Evolutionary conservation across 2,888 invertebrate species (phyloP).

Genomic region (Drosophila neotestacea): DNA sequence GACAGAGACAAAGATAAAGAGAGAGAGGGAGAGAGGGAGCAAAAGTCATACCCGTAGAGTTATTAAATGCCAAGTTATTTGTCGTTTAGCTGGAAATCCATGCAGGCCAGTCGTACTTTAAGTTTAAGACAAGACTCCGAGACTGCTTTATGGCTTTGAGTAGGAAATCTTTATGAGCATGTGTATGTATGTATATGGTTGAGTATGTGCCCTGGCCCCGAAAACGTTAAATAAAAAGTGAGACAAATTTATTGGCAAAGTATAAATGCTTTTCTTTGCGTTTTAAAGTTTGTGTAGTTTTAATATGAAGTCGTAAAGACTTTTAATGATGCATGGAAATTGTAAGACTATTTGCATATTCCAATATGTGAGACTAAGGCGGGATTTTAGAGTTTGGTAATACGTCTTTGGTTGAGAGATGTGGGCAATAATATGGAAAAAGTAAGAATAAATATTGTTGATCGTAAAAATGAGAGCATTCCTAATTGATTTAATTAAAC

Average conservation of each 20-base stretch:
- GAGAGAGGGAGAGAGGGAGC: slow-evolving; percentile 4
- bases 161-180: slow-evolving; percentile 77
- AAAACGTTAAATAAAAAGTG: slow-evolving; percentile 33
- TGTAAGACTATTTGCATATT: slow-evolving; percentile 70
- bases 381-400: slow-evolving; percentile 21
- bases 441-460: background rate
- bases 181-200: slow-evolving; percentile 1
- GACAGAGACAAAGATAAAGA: slow-evolving; percentile 3
- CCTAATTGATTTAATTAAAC: no score
- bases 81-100: slow-evolving; percentile 80
- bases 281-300: slow-evolving; percentile 50
- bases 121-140: slow-evolving; percentile 62
- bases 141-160: slow-evolving; percentile 77
- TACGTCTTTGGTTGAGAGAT: slow-evolving; percentile 20
- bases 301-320: slow-evolving; percentile 74
- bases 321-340: slow-evolving; percentile 68
- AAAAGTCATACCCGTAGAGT: slow-evolving; percentile 56
- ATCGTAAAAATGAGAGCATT: no score
- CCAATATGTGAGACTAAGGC: slow-evolving; percentile 24
- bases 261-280: slow-evolving; percentile 65
- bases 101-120: slow-evolving; percentile 65
- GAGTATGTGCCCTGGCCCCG: slow-evolving; percentile 29
- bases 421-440: background rate
- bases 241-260: slow-evolving; percentile 75
- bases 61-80: slow-evolving; percentile 82